Base-by-base conservation (phyloP, 2,797 vertebrate species). In the Crax fasciolata region DNA sequence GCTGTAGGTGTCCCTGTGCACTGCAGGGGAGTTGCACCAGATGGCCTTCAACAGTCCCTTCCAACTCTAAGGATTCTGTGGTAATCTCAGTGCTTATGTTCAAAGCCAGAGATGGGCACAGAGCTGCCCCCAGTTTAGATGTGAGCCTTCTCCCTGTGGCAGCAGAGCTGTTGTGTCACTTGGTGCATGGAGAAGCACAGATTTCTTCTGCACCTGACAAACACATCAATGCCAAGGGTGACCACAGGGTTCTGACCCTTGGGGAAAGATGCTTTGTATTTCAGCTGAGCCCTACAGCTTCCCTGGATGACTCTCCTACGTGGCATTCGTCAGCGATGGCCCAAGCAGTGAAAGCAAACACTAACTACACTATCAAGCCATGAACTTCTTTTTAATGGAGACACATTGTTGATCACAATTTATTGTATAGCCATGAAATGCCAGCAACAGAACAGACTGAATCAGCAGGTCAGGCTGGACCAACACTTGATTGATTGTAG, bases 371-470 rank as follows among this genome's bases (percentile, higher is more conserved):
- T 93, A 75, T 67, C 27, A 6, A 35, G 83, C 90, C 80, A 68
- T 28, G 76, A 91, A 72, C 54, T 57, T 82, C 32, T 87, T 73
- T 95, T 93, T 95, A 95, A 95, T 94, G 95, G 85, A 93, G 93
- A 95, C 77, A 86, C 76, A 6, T 76, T 97, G 89, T 94, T 97
- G 97, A 98, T 97, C 97, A 98, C 97, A 97, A 97, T 98, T 98
- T 96, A 98, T 98, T 98, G 49, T 94, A 88, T 97, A 98, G 97
- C 97, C 98, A 98, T 98, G 98, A 98, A 98, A 98, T 98, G 98
- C 98, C 97, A 98, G 98, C 98, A 98, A 98, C 97, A 98, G 98
- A 98, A 98, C 96, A 98, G 95, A 97, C 96, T 93, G 94, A 97
- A 91, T 81, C 94, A 95, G 97, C 96, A 96, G 96, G 91, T 98